Percentiles rank a stretch among this genome's conserved stretches.
These are phyloP conservation scores for Pygmarrhopalites habei DNA, from an alignment of 1,140 invertebrate genomes.

Conservation along the genomic window DNA sequence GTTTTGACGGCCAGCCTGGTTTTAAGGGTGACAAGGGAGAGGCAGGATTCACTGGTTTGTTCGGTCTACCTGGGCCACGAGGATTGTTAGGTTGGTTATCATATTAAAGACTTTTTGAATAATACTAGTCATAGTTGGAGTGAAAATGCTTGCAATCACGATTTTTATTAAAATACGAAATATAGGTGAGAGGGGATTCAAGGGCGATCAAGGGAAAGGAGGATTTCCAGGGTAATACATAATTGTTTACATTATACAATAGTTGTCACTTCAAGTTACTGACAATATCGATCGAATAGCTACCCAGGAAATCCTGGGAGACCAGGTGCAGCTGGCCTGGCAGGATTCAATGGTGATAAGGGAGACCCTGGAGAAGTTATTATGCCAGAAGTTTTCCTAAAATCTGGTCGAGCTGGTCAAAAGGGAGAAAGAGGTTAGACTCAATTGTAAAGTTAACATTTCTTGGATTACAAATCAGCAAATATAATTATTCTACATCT, in stretches of 20 bases:
- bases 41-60: constrained; percentile 6
- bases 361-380: constrained; percentile 34
- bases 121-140: too few relatives aligned
- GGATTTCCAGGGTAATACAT: constrained; percentile 25
- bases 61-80: constrained; percentile 8
- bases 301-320: constrained; percentile 16
- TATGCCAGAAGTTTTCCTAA: constrained; percentile 18
- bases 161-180: too few relatives aligned
- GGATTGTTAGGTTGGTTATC: too few relatives aligned
- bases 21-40: constrained; percentile 23
- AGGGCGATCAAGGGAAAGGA: constrained; percentile 20
- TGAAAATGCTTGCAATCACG: too few relatives aligned
- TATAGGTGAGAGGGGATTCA: constrained; percentile 28
- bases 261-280: too few relatives aligned
- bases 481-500: too few relatives aligned
- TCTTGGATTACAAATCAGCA: too few relatives aligned
- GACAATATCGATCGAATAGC: too few relatives aligned
- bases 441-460: too few relatives aligned
- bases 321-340: constrained; percentile 26
- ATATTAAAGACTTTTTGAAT: too few relatives aligned
- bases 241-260: too few relatives aligned
- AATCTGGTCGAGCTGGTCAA: constrained; percentile 2
- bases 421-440: constrained; percentile 29
- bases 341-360: constrained; percentile 16
- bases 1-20: constrained; percentile 33